Evolutionary conservation across 2,113 vertebrate genomes (phyloP), one percentile per base, ranked within the genome.

Genomic region (Scopus umbretta): DNA sequence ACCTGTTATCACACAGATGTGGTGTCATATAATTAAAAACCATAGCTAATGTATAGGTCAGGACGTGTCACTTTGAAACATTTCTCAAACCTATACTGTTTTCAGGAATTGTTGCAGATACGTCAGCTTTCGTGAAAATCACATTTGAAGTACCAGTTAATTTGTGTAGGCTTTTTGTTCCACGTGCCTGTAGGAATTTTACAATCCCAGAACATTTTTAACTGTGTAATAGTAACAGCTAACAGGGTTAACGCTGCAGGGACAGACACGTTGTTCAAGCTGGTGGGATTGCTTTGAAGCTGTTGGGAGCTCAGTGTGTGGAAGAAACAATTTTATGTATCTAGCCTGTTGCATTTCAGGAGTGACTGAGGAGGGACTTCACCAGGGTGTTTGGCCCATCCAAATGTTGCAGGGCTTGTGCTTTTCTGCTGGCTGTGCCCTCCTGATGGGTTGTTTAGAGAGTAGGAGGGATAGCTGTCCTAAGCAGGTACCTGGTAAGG

Each of bases 201-300:
- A 36, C 26, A 49, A 7, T 36, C 52, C 40, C 72, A 30, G 38
- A 20, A 20, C 53, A 13, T 68, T 43, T 84, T 27, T 4, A 67
- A 58, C 58, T 59, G 1, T 21, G 0, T 45, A 26, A 25, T 19
- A n/a, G 34, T 30, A 58, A 11, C 32, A 50, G 18, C 40, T 71
- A 10, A 7, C 16, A 50, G 45, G n/a, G n/a, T n/a, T n/a, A 6
- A 25, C 15, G 5, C 42, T 86, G 40, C 6, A 9, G 50, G 75
- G 67, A 29, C 47, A 50, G 4, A 26, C 16, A 0, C 5, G 0
- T 13, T 21, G 11, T 16, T 38, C 6, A 30, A 23, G 29, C 45
- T 38, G 40, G 15, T 34, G 72, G 67, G 30, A 4, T 67, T 58
- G 42, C 47, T 91, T 14, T n/a, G 76, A 18, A 68, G 45, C n/a